Percentiles rank a stretch among this genome's conserved stretches.
Conservation (phyloP, 2,888 invertebrate species). For the Leistus spinibarbis region DNA sequence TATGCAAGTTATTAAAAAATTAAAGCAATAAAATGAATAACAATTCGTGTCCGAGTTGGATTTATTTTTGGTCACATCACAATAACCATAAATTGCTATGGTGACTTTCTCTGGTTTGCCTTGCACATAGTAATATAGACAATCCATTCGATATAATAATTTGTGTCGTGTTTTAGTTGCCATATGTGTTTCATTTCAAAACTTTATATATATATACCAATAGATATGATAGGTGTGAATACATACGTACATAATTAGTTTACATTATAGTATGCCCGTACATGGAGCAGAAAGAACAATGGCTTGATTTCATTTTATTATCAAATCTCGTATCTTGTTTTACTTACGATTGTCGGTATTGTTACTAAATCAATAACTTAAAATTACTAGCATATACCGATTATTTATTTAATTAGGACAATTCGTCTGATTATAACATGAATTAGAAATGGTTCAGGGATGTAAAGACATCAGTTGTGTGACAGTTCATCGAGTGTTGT, state of each 20-base stretch:
- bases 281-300: slow-evolving; percentile 19
- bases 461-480: not conserved
- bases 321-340: slow-evolving; percentile 24
- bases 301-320: slow-evolving; percentile 29
- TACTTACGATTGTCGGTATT: not conserved
- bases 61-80: not conserved
- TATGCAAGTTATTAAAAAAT: too few relatives aligned
- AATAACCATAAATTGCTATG: not conserved
- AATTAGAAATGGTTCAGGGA: too few relatives aligned
- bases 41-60: too few relatives aligned
- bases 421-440: too few relatives aligned
- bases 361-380: not conserved
- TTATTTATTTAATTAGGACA: too few relatives aligned
- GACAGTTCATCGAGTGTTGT: not conserved
- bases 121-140: too few relatives aligned
- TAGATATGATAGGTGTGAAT: slow-evolving; percentile 17
- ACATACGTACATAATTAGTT: slow-evolving; percentile 24
- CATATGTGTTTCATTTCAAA: slow-evolving; percentile 12
- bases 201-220: not conserved
- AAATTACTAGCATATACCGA: not conserved
- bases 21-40: too few relatives aligned
- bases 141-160: too few relatives aligned
- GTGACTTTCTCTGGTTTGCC: not conserved
- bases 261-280: slow-evolving; percentile 17
- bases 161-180: not conserved